Percentiles rank a stretch among this genome's conserved stretches.
Conservation (phyloP, 2,113 vertebrate genomes). For the Planiliza haematocheilus region DNA sequence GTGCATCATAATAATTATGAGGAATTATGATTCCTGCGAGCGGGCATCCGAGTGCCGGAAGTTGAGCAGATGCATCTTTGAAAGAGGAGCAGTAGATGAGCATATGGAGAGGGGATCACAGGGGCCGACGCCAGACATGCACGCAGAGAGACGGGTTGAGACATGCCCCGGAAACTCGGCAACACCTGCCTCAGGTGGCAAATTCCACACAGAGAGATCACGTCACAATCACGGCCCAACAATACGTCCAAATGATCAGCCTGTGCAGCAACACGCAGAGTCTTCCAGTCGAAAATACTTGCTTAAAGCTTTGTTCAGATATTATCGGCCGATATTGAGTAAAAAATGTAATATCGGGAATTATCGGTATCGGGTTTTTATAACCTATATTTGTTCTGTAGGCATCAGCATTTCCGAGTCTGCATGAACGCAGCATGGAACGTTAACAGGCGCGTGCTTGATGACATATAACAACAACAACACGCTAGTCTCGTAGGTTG, state of each 20-base stretch:
- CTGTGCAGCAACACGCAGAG: neutral
- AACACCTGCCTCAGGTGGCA: slow-evolving; percentile 8
- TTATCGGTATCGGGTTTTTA: no score
- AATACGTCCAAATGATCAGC: neutral
- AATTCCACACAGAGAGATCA: neutral
- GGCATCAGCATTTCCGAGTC: no score
- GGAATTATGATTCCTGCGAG: neutral
- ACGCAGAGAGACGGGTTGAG: neutral
- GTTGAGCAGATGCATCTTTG: slow-evolving; percentile 12
- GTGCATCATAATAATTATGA: neutral
- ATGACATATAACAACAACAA: no score
- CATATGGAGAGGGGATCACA: slow-evolving; percentile 1
- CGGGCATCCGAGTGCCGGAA: slow-evolving; percentile 6
- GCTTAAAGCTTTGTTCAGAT: no score
- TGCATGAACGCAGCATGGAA: no score
- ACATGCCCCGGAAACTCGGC: slow-evolving; percentile 5
- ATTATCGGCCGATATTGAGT: no score
- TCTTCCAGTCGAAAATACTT: no score
- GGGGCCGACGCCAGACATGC: neutral
- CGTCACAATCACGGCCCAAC: neutral
- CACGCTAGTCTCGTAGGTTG: no score
- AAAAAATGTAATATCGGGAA: no score
- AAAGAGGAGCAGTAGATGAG: slow-evolving; percentile 1
- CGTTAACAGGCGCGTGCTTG: no score
- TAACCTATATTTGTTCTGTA: no score